phyloP scores from a whole-genome alignment of 2,888 invertebrate species.

The Gymnoscelis rufifasciata region DNA sequence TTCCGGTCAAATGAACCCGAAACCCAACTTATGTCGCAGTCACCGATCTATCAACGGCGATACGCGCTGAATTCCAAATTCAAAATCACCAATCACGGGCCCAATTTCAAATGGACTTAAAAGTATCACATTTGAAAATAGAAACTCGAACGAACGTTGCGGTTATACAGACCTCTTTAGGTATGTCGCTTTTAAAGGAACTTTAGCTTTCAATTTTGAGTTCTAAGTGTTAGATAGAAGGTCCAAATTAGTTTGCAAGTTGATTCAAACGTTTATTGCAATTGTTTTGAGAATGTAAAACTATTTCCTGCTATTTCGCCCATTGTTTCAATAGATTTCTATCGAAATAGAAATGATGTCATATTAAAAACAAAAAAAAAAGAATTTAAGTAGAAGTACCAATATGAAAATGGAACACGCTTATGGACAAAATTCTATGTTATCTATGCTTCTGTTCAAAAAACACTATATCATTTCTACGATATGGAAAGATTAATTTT shows the following conservation, averaged over 20 bases:
- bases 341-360: slow-evolving; percentile 59
- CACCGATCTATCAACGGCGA: slow-evolving; percentile 69
- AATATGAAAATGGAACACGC: too few species aligned
- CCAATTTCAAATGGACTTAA: slow-evolving; percentile 59
- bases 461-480: background rate
- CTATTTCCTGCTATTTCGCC: slow-evolving; percentile 72
- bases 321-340: slow-evolving; percentile 57
- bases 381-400: too few species aligned
- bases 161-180: slow-evolving; percentile 57
- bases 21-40: slow-evolving; percentile 30
- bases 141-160: slow-evolving; percentile 60
- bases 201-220: slow-evolving; percentile 26
- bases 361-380: too few species aligned
- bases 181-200: slow-evolving; percentile 25
- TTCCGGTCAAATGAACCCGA: slow-evolving; percentile 71
- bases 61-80: slow-evolving; percentile 71
- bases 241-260: slow-evolving; percentile 31
- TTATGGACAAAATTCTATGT: too few species aligned
- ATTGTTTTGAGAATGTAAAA: slow-evolving; percentile 69
- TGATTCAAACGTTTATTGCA: slow-evolving; percentile 54
- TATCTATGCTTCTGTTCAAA: background rate
- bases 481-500: slow-evolving; percentile 56
- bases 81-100: slow-evolving; percentile 64
- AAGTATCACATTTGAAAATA: slow-evolving; percentile 47
- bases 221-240: slow-evolving; percentile 25